A percentile compares a stretch with the other conserved stretches of the same genome.
These are phyloP conservation scores for Dasysyrphus albostriatus DNA, from an alignment of 2,888 invertebrate genomes.

Conservation along the genomic window DNA sequence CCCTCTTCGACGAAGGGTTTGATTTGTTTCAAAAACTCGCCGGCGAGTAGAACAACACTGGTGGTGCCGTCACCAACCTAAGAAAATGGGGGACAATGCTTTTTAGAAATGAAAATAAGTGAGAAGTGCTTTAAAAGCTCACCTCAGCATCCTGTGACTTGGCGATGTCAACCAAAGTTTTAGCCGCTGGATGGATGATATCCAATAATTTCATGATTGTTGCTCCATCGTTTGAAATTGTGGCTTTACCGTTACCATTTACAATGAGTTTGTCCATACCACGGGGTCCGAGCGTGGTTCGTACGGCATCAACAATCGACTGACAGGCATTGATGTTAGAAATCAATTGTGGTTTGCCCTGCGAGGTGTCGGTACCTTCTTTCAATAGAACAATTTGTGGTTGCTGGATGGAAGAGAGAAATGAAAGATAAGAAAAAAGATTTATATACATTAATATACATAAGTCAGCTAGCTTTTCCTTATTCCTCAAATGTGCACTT, in stretches of 20 bases:
- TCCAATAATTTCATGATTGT: constrained; percentile 99
- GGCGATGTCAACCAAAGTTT: constrained; percentile 98
- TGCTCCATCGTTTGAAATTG: constrained; percentile 99
- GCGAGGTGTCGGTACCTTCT: constrained; percentile 98
- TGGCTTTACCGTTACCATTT: constrained; percentile 93
- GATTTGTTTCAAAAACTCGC: constrained; percentile 96
- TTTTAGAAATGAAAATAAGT: neutral
- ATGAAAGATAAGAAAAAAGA: neutral
- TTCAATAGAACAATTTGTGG: constrained; percentile 98
- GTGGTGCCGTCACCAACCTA: constrained; percentile 99
- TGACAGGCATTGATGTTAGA: constrained; percentile 99
- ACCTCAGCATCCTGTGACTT: constrained; percentile 99
- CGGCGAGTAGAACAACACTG: constrained; percentile 97
- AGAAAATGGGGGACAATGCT: neutral
- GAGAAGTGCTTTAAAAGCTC: constrained; percentile 70
- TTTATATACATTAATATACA: neutral
- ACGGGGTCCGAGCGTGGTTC: constrained; percentile 98
- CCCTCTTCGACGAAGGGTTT: constrained; percentile 99
- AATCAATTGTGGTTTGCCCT: constrained; percentile 97
- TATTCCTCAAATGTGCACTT: too few relatives aligned
- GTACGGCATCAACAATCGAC: constrained; percentile 95
- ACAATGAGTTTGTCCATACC: constrained; percentile 99
- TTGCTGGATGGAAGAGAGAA: constrained; percentile 88
- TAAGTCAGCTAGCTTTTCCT: too few relatives aligned
- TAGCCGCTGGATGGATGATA: constrained; percentile 99